These are phyloP conservation scores for Tetanocera ferruginea DNA, from an alignment of 2,888 invertebrate genomes.

Conservation along the genomic window DNA sequence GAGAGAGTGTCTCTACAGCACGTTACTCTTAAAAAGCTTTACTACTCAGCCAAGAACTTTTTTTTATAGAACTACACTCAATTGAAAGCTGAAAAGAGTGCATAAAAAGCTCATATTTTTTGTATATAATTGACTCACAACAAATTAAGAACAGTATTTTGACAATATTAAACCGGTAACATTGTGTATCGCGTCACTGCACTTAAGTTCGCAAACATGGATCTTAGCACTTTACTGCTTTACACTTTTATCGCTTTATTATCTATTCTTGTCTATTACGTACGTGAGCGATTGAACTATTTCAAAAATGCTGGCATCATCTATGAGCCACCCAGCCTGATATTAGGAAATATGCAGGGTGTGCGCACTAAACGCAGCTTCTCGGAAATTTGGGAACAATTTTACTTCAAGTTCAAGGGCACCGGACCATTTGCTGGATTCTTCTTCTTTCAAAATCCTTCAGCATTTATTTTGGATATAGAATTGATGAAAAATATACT, in stretches of 20 bases:
- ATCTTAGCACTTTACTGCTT: background rate
- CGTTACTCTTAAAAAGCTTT: too few relatives aligned
- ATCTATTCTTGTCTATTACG: background rate
- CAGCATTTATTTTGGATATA: slow-evolving; percentile 46
- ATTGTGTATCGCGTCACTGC: too few relatives aligned
- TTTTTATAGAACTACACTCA: too few relatives aligned
- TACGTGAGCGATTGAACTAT: slow-evolving; percentile 25
- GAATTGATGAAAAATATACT: slow-evolving; percentile 46
- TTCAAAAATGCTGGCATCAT: slow-evolving; percentile 47
- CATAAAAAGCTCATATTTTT: too few relatives aligned
- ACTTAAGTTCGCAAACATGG: too few relatives aligned
- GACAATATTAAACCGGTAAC: too few relatives aligned
- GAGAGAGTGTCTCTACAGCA: too few relatives aligned
- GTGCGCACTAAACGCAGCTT: slow-evolving; percentile 38
- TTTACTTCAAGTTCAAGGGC: slow-evolving; percentile 57
- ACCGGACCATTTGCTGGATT: slow-evolving; percentile 61
- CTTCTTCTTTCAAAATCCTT: slow-evolving; percentile 55
- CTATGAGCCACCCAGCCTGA: slow-evolving; percentile 45
- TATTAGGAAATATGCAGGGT: slow-evolving; percentile 45
- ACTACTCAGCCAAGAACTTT: too few relatives aligned
- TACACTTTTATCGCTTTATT: background rate
- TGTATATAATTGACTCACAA: too few relatives aligned
- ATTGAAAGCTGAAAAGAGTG: too few relatives aligned
- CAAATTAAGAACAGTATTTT: too few relatives aligned
- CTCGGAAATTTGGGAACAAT: slow-evolving; percentile 44